A percentile compares a stretch with the other conserved stretches of the same genome.
phyloP scores from a whole-genome alignment of 2,888 invertebrate genomes.

The Eupithecia exiguata region DNA sequence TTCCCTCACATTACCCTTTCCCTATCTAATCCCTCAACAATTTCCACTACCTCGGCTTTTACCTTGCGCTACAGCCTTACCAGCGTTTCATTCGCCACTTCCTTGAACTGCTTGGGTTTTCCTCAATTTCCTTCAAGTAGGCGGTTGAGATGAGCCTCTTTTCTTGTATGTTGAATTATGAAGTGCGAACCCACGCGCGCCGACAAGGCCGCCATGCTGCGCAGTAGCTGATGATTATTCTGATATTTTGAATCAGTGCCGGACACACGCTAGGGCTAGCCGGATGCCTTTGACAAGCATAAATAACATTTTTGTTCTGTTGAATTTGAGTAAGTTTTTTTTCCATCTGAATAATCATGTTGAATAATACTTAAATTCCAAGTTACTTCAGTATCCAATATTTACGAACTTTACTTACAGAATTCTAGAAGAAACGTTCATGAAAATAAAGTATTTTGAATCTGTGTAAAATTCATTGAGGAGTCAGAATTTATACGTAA shows the following conservation, averaged over 20 bases:
- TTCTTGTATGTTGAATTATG: slow-evolving; percentile 64
- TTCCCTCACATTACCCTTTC: neutral
- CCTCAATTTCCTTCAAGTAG: slow-evolving; percentile 41
- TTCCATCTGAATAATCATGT: neutral
- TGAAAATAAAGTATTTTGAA: neutral
- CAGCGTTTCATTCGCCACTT: neutral
- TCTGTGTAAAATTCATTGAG: neutral
- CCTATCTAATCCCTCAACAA: neutral
- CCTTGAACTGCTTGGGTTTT: slow-evolving; percentile 29
- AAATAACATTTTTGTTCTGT: slow-evolving; percentile 24
- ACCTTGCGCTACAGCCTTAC: neutral
- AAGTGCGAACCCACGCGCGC: slow-evolving; percentile 73
- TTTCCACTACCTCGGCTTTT: neutral
- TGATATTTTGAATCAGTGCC: slow-evolving; percentile 75
- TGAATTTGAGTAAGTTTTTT: neutral
- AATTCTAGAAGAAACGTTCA: neutral
- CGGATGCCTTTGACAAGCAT: slow-evolving; percentile 53
- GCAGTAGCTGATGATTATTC: slow-evolving; percentile 81
- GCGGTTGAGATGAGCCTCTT: slow-evolving; percentile 62
- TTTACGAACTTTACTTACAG: neutral
- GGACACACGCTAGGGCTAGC: slow-evolving; percentile 70
- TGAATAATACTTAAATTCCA: neutral
- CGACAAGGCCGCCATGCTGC: slow-evolving; percentile 74
- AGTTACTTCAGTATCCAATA: neutral
- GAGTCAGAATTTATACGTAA: neutral